Base-by-base conservation (phyloP, 2,888 invertebrate genomes). In the Drosophila putrida region DNA sequence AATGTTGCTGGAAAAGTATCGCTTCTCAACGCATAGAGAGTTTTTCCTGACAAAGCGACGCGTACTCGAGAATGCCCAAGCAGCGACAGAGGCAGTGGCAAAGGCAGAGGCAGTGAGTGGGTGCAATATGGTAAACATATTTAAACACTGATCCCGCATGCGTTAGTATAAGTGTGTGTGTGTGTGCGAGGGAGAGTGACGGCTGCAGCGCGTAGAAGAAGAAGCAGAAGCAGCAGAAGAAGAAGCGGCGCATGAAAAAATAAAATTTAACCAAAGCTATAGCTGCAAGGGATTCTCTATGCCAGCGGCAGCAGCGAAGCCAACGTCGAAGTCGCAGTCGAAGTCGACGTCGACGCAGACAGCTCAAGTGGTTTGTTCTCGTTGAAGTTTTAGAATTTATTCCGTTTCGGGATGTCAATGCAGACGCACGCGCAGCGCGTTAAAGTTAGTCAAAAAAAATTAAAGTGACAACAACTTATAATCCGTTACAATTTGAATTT, bases 361-460 rank as follows among this genome's bases (percentile, higher is more conserved):
- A 44, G 46, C 49, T 80, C 78, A 73, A 88, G 80, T 85, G 86
- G 77, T 83, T 80, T 82, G 82, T 85, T 90, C 83, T 80, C 78
- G 82, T 79, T 85, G 91, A 80, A 90, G 90, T 90, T 91, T 90
- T 91, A 87, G 88, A 89, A 90, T 89, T 89, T 92, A 92, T 91
- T 91, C 91, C 90, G 90, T 89, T 89, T 90, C 86, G 90, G 90
- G 90, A 91, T 90, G 89, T 90, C 90, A 90, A 88, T 91, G 90
- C 91, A 91, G 88, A 89, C 90, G 89, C 91, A 91, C 92, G 91
- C 90, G 89, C 76, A 78, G 74, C 89, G 68, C 88, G 33, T 76
- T 63, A 46, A 69, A 36, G 13, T 31, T 25, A 41, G 47, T 46
- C 65, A 66, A 75, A 9, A 20, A 55, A 59, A 44, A 60, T 65